phyloP scores from a whole-genome alignment of 2,797 vertebrate species.

The Pantherophis alleghaniensis region DNA sequence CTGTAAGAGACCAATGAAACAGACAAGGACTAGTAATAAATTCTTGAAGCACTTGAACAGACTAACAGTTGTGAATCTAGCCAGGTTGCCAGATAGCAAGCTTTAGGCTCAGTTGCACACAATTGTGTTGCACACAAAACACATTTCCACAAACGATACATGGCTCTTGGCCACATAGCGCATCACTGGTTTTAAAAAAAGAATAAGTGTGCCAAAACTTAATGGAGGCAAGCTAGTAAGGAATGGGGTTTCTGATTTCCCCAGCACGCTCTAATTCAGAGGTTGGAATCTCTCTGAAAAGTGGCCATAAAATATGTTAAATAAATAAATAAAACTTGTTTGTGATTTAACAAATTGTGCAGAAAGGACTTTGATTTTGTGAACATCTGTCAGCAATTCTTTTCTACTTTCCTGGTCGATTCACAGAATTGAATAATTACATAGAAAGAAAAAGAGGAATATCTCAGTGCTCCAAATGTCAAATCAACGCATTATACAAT shows the following conservation, averaged over 20 bases:
- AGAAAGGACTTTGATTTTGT: not conserved
- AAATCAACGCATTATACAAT: not conserved
- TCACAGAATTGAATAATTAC: not conserved
- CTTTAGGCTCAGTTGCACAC: not conserved
- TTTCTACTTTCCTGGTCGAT: not conserved
- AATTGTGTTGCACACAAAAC: not conserved
- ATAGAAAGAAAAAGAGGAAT: not conserved
- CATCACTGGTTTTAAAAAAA: not conserved
- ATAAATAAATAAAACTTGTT: not conserved
- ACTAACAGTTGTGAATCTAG: not conserved
- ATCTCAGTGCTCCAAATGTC: not conserved
- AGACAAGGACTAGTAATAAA: not conserved
- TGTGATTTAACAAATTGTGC: not conserved
- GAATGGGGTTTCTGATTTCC: not conserved
- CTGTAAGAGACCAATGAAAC: not conserved
- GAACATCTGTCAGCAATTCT: not conserved
- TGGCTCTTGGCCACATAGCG: not conserved
- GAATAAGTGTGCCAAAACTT: not conserved
- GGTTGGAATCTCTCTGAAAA: not conserved
- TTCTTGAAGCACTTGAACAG: not conserved
- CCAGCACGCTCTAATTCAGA: not conserved
- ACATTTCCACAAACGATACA: not conserved
- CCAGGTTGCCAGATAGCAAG: not conserved
- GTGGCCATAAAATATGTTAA: not conserved
- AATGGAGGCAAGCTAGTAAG: not conserved